Conservation (phyloP, 2,888 invertebrate genomes). For the Lithophane semibrunnea region DNA sequence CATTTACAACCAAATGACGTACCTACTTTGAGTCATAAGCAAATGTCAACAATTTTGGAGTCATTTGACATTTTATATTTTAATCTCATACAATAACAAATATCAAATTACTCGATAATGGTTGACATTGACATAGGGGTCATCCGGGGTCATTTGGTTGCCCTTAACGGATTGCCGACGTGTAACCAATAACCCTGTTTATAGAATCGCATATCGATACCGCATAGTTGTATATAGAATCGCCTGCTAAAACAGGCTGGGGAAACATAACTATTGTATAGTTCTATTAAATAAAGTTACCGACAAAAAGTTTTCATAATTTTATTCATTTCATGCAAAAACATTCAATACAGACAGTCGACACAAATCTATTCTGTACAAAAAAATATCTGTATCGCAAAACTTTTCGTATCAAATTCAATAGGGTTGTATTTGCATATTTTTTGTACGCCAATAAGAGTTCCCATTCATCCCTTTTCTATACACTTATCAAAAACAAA, state of each 20-base stretch:
- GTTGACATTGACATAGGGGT: too few relatives aligned
- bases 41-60: too few relatives aligned
- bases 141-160: too few relatives aligned
- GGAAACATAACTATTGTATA: neutral
- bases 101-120: too few relatives aligned
- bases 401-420: constrained; percentile 62
- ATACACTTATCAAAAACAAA: constrained; percentile 64
- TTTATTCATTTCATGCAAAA: constrained; percentile 36
- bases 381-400: constrained; percentile 63
- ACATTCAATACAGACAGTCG: constrained; percentile 29
- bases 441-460: constrained; percentile 57
- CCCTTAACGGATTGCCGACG: too few relatives aligned
- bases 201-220: too few relatives aligned
- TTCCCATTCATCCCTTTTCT: constrained; percentile 57
- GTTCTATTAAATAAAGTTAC: constrained; percentile 16
- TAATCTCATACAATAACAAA: too few relatives aligned
- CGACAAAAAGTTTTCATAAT: constrained; percentile 14
- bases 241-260: neutral
- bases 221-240: neutral
- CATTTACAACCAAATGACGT: too few relatives aligned
- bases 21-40: too few relatives aligned
- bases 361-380: constrained; percentile 57
- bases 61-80: too few relatives aligned
- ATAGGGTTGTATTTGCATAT: constrained; percentile 61
- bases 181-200: too few relatives aligned